Evolutionary conservation across 2,797 vertebrate species (phyloP), one percentile per base, ranked within the genome.

Genomic region (Enteromius unitaeniatus): DNA sequence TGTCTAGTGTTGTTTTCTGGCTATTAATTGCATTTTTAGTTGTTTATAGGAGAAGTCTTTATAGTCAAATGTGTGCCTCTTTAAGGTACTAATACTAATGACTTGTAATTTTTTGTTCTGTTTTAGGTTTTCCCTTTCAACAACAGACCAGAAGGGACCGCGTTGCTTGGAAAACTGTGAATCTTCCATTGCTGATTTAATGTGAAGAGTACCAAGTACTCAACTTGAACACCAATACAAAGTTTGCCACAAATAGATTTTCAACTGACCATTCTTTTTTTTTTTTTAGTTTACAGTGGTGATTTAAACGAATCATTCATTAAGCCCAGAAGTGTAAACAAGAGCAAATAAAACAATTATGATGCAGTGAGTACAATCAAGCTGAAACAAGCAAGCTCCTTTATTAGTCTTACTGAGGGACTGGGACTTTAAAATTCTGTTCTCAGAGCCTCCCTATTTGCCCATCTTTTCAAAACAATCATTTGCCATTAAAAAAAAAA

Each of bases 151-250:
- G 70, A 75, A 84, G 70, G 65, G 76, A 77, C 70, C 19, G 26
- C 42, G 8, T 10, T 31, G 69, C 34, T 79, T 76, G 80, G 64
- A 80, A 76, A 79, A 77, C 83, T 85, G 86, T 87, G 83, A 85
- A 79, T 51, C 42, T 79, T 72, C 70, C 45, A n/a, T 51, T 82
- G 55, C 76, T 70, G 47, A 70, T 80, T 75, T 78, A 83, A 85
- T 87, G 86, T 85, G 86, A 87, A 85, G 76, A 73, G 74, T 79
- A 83, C 78, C 1, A 64, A 84, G 82, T 78, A 37, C 82, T 84
- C n/a, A 72, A 62, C 55, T 62, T 78, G 5, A 69, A 77, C 81
- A 83, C 26, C 49, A 69, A 76, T 67, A 42, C 28, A 55, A n/a
- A 55, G 19, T 67, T 79, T 68, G 26, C 40, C 19, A 60, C 55